A percentile compares a stretch with the other conserved stretches of the same genome.
Conservation (phyloP, 2,113 vertebrate species). For the Sander lucioperca region DNA sequence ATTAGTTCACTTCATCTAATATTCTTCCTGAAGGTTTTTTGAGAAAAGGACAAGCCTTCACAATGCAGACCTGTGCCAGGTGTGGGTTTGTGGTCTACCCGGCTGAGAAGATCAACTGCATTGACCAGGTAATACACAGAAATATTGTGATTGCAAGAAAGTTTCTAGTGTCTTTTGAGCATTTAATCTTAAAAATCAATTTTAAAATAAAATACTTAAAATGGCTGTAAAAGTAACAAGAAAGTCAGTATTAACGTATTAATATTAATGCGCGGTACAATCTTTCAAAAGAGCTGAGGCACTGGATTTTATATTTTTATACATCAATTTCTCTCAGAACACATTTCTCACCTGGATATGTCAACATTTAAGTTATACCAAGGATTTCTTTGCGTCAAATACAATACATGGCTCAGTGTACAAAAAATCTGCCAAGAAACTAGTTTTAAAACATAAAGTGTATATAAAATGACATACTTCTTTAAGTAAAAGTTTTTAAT, state of each 20-base stretch:
- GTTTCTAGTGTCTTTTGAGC: background rate
- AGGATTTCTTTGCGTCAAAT: background rate
- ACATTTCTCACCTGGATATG: background rate
- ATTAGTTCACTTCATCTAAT: conserved; percentile 1
- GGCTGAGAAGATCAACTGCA: conserved; percentile 98
- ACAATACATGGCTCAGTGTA: background rate
- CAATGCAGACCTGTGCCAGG: conserved; percentile 90
- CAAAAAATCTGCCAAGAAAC: background rate
- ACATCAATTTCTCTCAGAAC: background rate
- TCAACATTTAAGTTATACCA: background rate
- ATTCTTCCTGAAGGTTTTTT: conserved; percentile 32
- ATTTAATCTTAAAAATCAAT: background rate
- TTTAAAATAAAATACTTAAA: background rate
- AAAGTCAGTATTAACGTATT: background rate
- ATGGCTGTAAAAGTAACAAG: background rate
- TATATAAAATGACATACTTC: background rate
- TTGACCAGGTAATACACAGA: conserved; percentile 90
- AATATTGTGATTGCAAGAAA: background rate
- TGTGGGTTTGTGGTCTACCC: conserved; percentile 96
- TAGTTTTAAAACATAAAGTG: background rate
- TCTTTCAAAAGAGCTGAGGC: background rate
- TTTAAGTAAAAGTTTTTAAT: background rate
- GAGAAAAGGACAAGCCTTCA: conserved; percentile 57
- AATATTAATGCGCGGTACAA: background rate
- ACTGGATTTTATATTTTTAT: background rate